Evolutionary conservation across 2,888 invertebrate species (phyloP), one percentile per base, ranked within the genome.

Genomic region (Actias luna): DNA sequence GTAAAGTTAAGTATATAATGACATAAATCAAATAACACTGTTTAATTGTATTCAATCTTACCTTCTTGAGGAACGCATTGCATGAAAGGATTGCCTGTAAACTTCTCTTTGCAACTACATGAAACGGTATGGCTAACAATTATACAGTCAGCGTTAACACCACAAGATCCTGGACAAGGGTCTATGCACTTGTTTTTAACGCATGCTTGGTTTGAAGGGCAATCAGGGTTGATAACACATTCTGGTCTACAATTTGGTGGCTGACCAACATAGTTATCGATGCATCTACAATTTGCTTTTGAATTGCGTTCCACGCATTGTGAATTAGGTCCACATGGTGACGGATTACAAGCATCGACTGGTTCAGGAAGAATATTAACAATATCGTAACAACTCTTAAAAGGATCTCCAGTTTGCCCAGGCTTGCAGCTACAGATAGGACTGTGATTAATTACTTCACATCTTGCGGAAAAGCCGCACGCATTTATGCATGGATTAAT

Each of bases 161-260:
- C 97, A 83, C 97, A 97, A 35, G 96, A 95, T 46, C 96, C 96
- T 52, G 96, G 96, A 73, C 97, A 97, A 10, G 97, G 97, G 89
- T 97, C 96, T 69, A 93, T 93, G 79, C 97, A 97, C 88, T 95
- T 96, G 70, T 96, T 95, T 80, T 96, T 96, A 62, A 97, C 94
- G 79, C 97, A 97, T 29, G 97, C 96, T 82, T 95, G 94, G 71
- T 94, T 95, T 42, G 95, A 94, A 33, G 95, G 94, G 82, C 97
- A 97, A 79, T 97, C 96, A 18, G 96, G 95, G 82, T 97, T 97
- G 61, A 96, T 96, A 8, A 96, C 94, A 84, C 97, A 97, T 85
- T 97, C 97, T 25, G 97, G 97, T 73, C 97, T 93, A 76, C 97
- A 97, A 73, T 96, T 95, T 31, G 97, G 97, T 67, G 97, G 96